Evolutionary conservation across 2,797 vertebrate species (phyloP).

Genomic region (Anabas testudineus): DNA sequence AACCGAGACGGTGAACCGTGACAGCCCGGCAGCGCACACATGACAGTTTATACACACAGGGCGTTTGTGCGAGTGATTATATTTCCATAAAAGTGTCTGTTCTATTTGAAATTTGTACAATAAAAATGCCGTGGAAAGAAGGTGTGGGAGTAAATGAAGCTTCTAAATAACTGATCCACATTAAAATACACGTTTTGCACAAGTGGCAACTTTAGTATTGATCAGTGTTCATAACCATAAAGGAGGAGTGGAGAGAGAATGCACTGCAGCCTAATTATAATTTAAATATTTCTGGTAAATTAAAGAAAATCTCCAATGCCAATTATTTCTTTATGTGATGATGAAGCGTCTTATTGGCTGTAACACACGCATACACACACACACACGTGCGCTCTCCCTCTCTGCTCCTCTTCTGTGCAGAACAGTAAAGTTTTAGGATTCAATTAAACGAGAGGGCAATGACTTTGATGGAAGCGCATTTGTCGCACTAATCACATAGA

Average conservation of each 20-base stretch:
- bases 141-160: neutral
- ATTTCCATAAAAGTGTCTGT: constrained; percentile 47
- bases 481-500: constrained; percentile 16
- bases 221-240: neutral
- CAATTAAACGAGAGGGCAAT: constrained; percentile 27
- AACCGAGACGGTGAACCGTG: constrained; percentile 13
- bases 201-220: neutral
- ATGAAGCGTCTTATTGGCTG: neutral
- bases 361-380: neutral
- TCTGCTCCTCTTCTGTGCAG: neutral
- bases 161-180: constrained; percentile 20
- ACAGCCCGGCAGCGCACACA: constrained; percentile 4
- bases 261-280: too few relatives aligned
- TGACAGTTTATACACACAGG: constrained; percentile 2
- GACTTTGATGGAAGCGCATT: constrained; percentile 33
- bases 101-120: constrained; percentile 30
- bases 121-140: constrained; percentile 32
- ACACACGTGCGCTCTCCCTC: too few relatives aligned
- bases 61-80: constrained; percentile 43
- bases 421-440: constrained; percentile 26
- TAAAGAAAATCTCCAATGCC: neutral
- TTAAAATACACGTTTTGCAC: constrained; percentile 9
- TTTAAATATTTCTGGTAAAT: neutral
- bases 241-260: neutral
- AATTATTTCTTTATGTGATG: neutral